phyloP scores from a whole-genome alignment of 2,113 vertebrate species.

The Cochlearius cochlearius region DNA sequence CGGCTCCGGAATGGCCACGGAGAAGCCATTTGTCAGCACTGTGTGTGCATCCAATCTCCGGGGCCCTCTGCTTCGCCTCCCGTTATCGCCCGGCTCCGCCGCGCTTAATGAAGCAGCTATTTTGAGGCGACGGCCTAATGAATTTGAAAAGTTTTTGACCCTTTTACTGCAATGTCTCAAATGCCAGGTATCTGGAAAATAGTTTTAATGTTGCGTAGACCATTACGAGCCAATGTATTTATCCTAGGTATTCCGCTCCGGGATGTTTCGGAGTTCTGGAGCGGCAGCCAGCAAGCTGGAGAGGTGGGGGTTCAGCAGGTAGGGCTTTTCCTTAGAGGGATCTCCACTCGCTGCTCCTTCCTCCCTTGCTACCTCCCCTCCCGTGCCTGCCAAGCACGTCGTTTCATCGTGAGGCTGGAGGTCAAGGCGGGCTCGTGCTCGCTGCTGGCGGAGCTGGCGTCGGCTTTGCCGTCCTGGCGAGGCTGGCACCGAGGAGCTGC shows the following conservation, averaged over 20 bases:
- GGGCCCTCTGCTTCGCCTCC: slow-evolving; percentile 13
- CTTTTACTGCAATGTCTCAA: background rate
- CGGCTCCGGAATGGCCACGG: background rate
- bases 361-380: background rate
- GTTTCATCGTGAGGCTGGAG: background rate
- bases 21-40: slow-evolving; percentile 11
- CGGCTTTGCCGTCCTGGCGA: background rate
- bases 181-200: slow-evolving; percentile 18
- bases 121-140: background rate
- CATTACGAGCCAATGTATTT: background rate
- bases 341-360: background rate
- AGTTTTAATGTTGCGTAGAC: background rate
- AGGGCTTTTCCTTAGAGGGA: background rate
- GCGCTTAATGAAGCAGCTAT: background rate
- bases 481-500: background rate
- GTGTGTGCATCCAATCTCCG: background rate
- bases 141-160: slow-evolving; percentile 21
- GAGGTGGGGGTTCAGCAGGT: background rate
- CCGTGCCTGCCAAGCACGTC: background rate
- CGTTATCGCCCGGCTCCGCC: accelerated
- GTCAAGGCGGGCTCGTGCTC: accelerated
- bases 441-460: accelerated
- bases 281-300: background rate
- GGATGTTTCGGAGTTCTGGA: background rate
- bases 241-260: background rate